phyloP scores from a whole-genome alignment of 2,888 invertebrate species.

The Brachyopa scutellaris region DNA sequence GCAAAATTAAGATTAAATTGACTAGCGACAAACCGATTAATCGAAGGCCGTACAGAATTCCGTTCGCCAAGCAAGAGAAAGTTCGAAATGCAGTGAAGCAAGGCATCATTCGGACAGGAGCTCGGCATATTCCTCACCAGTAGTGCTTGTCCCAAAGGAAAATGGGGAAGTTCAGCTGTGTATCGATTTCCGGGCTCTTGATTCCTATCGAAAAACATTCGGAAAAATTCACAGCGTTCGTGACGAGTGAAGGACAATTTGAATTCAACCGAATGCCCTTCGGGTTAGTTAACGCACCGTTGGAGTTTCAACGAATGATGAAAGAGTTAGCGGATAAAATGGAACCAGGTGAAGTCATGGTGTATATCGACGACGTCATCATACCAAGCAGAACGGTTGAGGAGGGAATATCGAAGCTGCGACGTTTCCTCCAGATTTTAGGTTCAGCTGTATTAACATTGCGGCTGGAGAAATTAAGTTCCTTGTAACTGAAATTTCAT shows the following conservation, averaged over 20 bases:
- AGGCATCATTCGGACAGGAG: too few relatives aligned
- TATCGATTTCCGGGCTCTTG: neutral
- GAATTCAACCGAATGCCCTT: conserved; percentile 65
- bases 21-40: too few relatives aligned
- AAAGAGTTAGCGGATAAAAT: conserved; percentile 26
- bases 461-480: conserved; percentile 7
- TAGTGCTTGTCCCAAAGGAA: too few relatives aligned
- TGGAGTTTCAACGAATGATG: conserved; percentile 59
- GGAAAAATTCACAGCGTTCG: neutral
- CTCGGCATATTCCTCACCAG: too few relatives aligned
- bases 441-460: neutral
- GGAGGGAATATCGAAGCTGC: conserved; percentile 5
- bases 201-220: neutral
- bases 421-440: neutral
- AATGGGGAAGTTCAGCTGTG: too few relatives aligned
- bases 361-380: conserved; percentile 29
- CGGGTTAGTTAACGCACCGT: conserved; percentile 62
- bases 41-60: too few relatives aligned
- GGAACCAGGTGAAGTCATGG: neutral
- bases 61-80: too few relatives aligned
- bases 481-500: neutral
- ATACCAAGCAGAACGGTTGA: conserved; percentile 15
- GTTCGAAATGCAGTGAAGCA: too few relatives aligned
- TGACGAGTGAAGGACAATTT: neutral
- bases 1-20: too few relatives aligned